Evolutionary conservation across 2,113 vertebrate genomes (phyloP), one percentile per base, ranked within the genome.

Genomic region (Vulpes ferrilata): DNA sequence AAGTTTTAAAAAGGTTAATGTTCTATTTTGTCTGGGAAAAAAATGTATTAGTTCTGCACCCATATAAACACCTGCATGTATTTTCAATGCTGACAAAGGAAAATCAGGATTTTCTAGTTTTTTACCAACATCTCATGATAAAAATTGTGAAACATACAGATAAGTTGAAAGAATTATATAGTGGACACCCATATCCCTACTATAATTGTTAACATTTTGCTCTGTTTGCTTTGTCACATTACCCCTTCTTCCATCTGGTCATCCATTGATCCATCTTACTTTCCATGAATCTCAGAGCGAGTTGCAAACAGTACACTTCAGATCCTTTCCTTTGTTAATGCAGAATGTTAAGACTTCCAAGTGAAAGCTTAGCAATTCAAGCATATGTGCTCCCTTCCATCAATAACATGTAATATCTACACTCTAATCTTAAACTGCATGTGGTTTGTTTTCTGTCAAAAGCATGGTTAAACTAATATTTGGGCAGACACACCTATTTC

Each of bases 391-490:
- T 93, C 55, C 73, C 87, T 91, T 79, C 59, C 43, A 67, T 82
- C 43, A 88, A 53, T 73, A 83, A 65, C 53, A 35, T 15, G 20
- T 20, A 38, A 16, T 53, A 51, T 83, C 73, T 89, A 81, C 17
- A 78, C 35, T 30, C 22, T 59, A 78, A 78, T 73, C 32, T 65
- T 88, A 82, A 86, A 76, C 30, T 83, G 22, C n/a, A 48, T 83
- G 67, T 79, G 55, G 48, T 92, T 84, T 95, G 30, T 69, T 93
- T 93, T 10, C 35, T 93, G 48, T 93, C 27, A 78, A 80, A 81
- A 32, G 25, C 5, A 84, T 79, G 17, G 74, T 53, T 95, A 80
- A 53, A 55, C 4, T 64, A 88, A 51, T 22, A 64, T 74, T 85
- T 81, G n/a, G 60, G 32, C 15, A 51, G 71, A 27, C 19, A 82